Evolutionary conservation across 2,888 invertebrate species (phyloP).

Genomic region (Cistogaster globosa): DNA sequence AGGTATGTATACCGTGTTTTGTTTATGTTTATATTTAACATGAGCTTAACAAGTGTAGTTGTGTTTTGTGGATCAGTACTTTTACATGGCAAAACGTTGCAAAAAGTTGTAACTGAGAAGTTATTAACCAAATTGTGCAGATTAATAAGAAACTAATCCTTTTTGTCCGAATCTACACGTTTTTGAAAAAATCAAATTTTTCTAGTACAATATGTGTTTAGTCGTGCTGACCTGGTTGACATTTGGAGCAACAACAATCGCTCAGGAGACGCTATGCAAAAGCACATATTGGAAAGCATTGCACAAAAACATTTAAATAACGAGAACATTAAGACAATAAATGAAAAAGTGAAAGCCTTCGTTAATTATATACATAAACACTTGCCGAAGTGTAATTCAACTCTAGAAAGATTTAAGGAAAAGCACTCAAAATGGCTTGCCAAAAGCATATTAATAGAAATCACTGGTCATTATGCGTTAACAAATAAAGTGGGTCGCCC

Average conservation of each 20-base stretch:
- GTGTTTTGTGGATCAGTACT: not conserved
- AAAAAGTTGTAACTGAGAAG: constrained; percentile 56
- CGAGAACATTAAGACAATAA: constrained; percentile 14
- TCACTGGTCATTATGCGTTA: constrained; percentile 33
- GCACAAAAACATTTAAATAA: constrained; percentile 11
- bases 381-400: constrained; percentile 26
- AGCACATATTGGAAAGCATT: constrained; percentile 40
- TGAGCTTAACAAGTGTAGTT: not conserved
- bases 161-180: constrained; percentile 56
- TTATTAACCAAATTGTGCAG: constrained; percentile 58
- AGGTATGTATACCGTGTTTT: constrained; percentile 6
- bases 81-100: constrained; percentile 42
- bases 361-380: constrained; percentile 24
- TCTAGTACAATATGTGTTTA: constrained; percentile 43
- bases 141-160: constrained; percentile 56
- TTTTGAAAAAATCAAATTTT: constrained; percentile 28
- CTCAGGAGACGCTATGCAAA: constrained; percentile 46
- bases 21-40: not conserved
- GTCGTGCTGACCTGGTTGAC: constrained; percentile 58
- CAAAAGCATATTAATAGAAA: constrained; percentile 39
- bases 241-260: constrained; percentile 59
- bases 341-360: constrained; percentile 28
- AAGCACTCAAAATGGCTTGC: constrained; percentile 32
- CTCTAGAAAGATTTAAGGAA: constrained; percentile 44
- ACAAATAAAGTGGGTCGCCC: constrained; percentile 61